phyloP scores from a whole-genome alignment of 2,113 vertebrate genomes.

The Cephalopterus ornatus region DNA sequence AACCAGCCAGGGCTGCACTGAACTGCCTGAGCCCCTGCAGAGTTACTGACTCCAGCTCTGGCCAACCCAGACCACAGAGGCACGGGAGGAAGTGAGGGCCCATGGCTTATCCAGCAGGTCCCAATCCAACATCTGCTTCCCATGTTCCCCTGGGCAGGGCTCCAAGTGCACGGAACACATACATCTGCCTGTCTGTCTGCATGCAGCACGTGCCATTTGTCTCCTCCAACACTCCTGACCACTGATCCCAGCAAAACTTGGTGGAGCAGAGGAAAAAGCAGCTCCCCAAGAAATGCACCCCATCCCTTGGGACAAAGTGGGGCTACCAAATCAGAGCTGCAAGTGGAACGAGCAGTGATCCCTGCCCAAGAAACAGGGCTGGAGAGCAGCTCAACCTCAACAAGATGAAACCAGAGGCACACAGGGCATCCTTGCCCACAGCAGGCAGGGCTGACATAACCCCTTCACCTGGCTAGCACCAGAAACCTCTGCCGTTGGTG shows the following conservation, averaged over 20 bases:
- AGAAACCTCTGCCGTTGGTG: background rate
- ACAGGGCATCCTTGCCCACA: background rate
- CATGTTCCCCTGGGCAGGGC: background rate
- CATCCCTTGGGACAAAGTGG: background rate
- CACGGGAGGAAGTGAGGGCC: background rate
- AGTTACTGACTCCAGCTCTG: background rate
- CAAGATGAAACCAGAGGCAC: background rate
- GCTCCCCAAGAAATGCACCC: background rate
- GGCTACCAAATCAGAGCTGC: background rate
- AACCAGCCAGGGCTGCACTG: background rate
- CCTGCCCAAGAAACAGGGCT: background rate
- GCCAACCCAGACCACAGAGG: background rate
- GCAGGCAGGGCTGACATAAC: background rate
- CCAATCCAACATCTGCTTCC: slow-evolving; percentile 57
- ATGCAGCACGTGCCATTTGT: background rate
- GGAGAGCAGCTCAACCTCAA: background rate
- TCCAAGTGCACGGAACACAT: background rate
- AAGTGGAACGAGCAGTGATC: background rate
- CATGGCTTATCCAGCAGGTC: background rate
- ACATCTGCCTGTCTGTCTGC: background rate
- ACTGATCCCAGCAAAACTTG: background rate
- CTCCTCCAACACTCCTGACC: background rate
- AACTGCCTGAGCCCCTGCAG: background rate
- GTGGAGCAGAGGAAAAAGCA: background rate
- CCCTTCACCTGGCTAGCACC: background rate